phyloP scores from a whole-genome alignment of 2,797 vertebrate genomes.

The Garrulus glandarius region DNA sequence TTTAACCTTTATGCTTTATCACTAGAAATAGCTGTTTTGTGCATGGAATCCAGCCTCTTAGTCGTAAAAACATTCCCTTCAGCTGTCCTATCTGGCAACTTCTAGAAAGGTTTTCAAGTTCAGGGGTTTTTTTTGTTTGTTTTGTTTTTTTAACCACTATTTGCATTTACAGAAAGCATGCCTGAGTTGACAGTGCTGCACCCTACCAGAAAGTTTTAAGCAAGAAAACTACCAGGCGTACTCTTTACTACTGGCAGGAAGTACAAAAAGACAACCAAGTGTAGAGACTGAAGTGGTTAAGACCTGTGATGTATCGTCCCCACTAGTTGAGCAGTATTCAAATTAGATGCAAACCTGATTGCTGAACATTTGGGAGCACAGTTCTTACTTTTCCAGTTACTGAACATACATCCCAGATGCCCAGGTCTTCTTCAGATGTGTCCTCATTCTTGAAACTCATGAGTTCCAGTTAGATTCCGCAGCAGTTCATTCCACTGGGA shows the following conservation, averaged over 20 bases:
- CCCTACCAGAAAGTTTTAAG: neutral
- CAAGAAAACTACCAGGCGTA: neutral
- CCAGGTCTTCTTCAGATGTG: neutral
- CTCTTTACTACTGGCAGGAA: neutral
- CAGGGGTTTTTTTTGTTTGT: neutral
- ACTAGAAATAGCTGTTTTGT: slow-evolving; percentile 32
- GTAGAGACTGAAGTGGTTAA: neutral
- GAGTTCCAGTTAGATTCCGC: neutral
- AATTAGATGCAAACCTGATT: neutral
- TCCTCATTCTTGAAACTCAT: neutral
- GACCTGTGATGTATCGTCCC: neutral
- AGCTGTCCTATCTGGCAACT: neutral
- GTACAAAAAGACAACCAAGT: neutral
- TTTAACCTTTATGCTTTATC: slow-evolving; percentile 55
- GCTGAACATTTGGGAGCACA: neutral
- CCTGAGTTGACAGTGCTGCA: neutral
- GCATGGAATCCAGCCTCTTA: neutral
- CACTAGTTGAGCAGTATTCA: neutral
- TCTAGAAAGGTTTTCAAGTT: neutral
- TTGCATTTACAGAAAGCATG: neutral
- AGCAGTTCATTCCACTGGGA: neutral
- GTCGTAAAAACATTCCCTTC: neutral
- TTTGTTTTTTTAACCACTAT: neutral
- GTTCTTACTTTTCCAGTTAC: neutral
- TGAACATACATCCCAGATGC: neutral